Base-by-base conservation (phyloP, 2,797 vertebrate genomes). In the Lepilemur ruficaudatus region DNA sequence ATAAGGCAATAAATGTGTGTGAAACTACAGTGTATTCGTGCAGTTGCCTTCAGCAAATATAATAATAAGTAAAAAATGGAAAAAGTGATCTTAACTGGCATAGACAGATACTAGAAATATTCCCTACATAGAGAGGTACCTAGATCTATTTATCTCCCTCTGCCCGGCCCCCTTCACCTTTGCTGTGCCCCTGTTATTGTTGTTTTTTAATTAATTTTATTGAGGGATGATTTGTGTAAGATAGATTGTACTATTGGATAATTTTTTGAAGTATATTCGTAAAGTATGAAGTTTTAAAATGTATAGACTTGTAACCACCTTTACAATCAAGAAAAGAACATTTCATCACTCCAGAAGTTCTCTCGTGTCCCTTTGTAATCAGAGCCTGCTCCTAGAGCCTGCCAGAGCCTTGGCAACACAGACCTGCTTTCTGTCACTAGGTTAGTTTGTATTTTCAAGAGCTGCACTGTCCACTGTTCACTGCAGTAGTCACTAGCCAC, bases 91-190 rank as follows among this genome's bases (percentile, higher is more conserved):
- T 41, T 7, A 35, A 59, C 28, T 22, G 83, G 46, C 55, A 2
- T 1, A 4, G 70, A 43, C 70, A 20, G 72, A 52, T 12, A 10
- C 18, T 35, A 5, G 1, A 3, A 43, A 1, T 2, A 12, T 6
- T 25, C 52, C 52, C n/a, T 32, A 9, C 4, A 0, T 23, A 4
- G 55, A 23, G 48, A n/a, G 59, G 17, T n/a, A 7, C 41, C 67
- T n/a, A 1, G 15, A 1, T 30, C 10, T 17, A 13, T 63, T 23
- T 14, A 4, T 13, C 30, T 61, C n/a, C 69, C 46, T 48, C 46
- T 48, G n/a, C 32, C 48, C 22, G 17, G n/a, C 32, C 5, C n/a
- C 17, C 25, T 30, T 15, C n/a, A 17, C n/a, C 78, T 35, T 22
- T 2, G 0, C 50, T 65, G 1, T 1, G 52, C 76, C 70, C 7